Evolutionary conservation across 2,113 vertebrate species (phyloP).

Genomic region (Naja naja): DNA sequence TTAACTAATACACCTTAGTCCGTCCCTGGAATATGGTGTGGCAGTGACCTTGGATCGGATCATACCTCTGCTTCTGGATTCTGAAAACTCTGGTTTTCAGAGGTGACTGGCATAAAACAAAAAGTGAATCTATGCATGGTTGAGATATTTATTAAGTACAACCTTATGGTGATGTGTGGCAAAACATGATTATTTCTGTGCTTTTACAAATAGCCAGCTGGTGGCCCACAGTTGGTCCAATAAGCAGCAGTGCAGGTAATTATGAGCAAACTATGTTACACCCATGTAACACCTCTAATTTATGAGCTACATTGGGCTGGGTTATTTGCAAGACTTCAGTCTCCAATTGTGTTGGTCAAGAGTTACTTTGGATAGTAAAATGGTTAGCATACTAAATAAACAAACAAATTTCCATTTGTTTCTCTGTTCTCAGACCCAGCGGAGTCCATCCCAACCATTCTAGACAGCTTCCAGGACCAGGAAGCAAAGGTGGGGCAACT

Average conservation of each 20-base stretch:
- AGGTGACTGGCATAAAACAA: not conserved
- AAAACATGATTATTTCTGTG: not conserved
- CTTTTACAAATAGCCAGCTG: not conserved
- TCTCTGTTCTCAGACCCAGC: conserved; percentile 78
- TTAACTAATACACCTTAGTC: not conserved
- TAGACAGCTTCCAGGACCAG: conserved; percentile 93
- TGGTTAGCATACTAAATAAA: not conserved
- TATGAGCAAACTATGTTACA: not conserved
- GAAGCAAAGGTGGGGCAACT: conserved; percentile 84
- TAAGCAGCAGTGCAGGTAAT: not conserved
- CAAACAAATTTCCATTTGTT: not conserved
- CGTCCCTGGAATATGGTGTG: not conserved
- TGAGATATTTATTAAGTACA: not conserved
- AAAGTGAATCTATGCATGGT: not conserved
- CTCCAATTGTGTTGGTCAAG: not conserved
- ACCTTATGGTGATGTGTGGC: not conserved
- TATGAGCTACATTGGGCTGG: not conserved
- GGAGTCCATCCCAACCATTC: conserved; percentile 89
- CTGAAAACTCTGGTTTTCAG: not conserved
- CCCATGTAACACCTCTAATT: not conserved
- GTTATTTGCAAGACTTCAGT: not conserved
- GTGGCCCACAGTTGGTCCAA: not conserved
- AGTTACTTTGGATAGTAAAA: not conserved
- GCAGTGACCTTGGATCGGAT: not conserved
- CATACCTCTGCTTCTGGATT: not conserved